A percentile compares a stretch with the other conserved stretches of the same genome.
phyloP scores from a whole-genome alignment of 1,140 invertebrate genomes.

The Lerema accius region DNA sequence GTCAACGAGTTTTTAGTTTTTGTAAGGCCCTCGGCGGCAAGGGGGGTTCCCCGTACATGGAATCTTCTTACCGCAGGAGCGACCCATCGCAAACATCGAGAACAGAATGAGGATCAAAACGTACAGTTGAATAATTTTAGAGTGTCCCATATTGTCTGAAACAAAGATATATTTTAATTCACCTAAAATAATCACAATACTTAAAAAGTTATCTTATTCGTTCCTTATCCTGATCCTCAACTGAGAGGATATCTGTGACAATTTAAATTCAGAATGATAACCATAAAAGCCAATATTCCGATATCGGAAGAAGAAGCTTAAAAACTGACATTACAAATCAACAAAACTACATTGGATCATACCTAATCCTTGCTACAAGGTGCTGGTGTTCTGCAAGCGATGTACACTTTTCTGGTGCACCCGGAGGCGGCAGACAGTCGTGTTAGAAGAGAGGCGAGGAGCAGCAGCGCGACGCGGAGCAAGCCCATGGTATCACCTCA shows the following conservation, averaged over 20 bases:
- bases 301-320: too few relatives aligned
- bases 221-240: too few relatives aligned
- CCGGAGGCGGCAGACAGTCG: conserved; percentile 39
- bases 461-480: conserved; percentile 40
- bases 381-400: conserved; percentile 62
- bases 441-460: conserved; percentile 43
- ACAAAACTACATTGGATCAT: too few relatives aligned
- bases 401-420: conserved; percentile 65
- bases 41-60: conserved; percentile 59
- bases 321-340: too few relatives aligned
- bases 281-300: too few relatives aligned
- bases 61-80: conserved; percentile 52
- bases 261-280: too few relatives aligned
- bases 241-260: too few relatives aligned
- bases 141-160: conserved; percentile 54
- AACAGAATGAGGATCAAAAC: conserved; percentile 48
- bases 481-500: conserved; percentile 50
- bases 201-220: too few relatives aligned
- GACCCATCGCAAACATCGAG: conserved; percentile 46
- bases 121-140: conserved; percentile 43
- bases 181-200: too few relatives aligned
- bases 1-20: conserved; percentile 34
- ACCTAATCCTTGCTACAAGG: conserved; percentile 59
- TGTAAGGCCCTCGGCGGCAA: conserved; percentile 60
- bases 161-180: conserved; percentile 14